Evolutionary conservation across 2,888 invertebrate genomes (phyloP).

Genomic region (Synanthedon andrenaeformis): DNA sequence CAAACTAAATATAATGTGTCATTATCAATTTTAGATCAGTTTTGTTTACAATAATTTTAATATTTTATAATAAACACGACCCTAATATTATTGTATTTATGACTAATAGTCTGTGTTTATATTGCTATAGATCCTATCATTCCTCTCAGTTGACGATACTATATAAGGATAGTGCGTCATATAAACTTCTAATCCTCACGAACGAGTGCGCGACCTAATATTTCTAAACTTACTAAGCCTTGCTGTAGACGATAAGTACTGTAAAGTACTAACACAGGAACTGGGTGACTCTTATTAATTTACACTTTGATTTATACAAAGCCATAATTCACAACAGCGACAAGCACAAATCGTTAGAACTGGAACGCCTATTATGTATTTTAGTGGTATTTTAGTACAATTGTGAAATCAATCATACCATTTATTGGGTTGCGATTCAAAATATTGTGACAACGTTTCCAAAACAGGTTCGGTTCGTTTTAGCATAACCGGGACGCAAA

Average conservation of each 20-base stretch:
- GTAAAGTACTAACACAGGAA: background rate
- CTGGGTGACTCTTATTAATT: conserved; percentile 22
- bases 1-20: background rate
- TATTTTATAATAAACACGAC: too few species aligned
- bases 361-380: conserved; percentile 11
- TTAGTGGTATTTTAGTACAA: conserved; percentile 12
- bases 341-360: conserved; percentile 16
- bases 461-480: conserved; percentile 1
- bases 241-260: conserved; percentile 1
- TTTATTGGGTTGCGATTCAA: conserved; percentile 13
- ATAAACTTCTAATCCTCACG: conserved; percentile 24
- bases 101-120: too few species aligned
- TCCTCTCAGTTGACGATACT: background rate
- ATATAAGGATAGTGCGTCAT: conserved; percentile 3
- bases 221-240: conserved; percentile 14
- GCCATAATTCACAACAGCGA: conserved; percentile 27
- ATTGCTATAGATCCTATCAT: too few species aligned
- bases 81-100: too few species aligned
- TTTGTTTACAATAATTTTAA: too few species aligned
- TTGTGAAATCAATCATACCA: conserved; percentile 18
- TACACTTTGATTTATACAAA: conserved; percentile 15
- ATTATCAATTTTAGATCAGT: background rate
- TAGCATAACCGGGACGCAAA: background rate
- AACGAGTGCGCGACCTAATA: conserved; percentile 34
- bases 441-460: conserved; percentile 2